Conservation (phyloP, 2,888 invertebrate species). For the Anorthoa munda region DNA sequence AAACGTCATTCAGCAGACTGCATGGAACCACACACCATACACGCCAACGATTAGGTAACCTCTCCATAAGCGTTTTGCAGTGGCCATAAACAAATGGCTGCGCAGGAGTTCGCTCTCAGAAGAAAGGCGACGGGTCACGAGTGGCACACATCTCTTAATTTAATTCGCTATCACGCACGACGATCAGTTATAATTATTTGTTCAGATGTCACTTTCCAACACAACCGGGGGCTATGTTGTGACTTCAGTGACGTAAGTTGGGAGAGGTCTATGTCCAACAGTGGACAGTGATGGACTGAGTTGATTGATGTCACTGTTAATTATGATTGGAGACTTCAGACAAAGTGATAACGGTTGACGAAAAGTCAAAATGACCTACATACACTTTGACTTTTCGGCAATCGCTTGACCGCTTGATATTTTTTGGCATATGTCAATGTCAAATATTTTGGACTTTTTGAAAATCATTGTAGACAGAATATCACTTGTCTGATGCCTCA, state of each 20-base stretch:
- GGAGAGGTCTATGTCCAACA: neutral
- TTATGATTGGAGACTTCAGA: neutral
- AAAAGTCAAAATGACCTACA: neutral
- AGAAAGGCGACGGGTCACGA: constrained; percentile 77
- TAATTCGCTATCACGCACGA: constrained; percentile 84
- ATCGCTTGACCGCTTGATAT: too few relatives aligned
- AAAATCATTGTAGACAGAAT: too few relatives aligned
- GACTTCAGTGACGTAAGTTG: constrained; percentile 9
- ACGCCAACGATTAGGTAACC: constrained; percentile 45
- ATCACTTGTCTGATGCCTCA: too few relatives aligned
- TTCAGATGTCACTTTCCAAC: constrained; percentile 74
- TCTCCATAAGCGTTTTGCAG: constrained; percentile 42
- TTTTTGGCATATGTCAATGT: too few relatives aligned
- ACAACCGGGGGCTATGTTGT: constrained; percentile 10
- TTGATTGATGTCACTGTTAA: constrained; percentile 5
- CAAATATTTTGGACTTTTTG: too few relatives aligned
- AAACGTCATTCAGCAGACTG: constrained; percentile 31
- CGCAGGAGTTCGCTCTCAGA: constrained; percentile 51
- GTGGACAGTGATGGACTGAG: neutral
- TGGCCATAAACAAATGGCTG: constrained; percentile 65
- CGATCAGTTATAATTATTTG: constrained; percentile 83
- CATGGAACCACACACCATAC: constrained; percentile 44
- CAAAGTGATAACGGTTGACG: neutral
- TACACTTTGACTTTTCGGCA: too few relatives aligned
- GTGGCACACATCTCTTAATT: constrained; percentile 82